Base-by-base conservation (phyloP, 2,113 vertebrate species). In the Oxyura jamaicensis region DNA sequence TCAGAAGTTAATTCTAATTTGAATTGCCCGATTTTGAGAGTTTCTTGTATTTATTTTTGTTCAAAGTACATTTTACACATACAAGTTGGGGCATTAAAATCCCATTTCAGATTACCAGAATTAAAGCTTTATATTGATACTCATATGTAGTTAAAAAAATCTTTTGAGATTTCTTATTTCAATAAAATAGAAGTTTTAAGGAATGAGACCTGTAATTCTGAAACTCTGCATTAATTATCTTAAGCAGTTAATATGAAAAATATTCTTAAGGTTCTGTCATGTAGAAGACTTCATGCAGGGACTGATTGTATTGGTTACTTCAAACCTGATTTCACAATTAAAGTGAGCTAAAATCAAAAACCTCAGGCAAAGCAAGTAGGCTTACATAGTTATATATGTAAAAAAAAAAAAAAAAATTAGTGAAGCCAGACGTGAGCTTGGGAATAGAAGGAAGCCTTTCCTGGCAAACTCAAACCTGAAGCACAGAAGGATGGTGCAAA, bases 211-310 rank as follows among this genome's bases (percentile, higher is more conserved):
- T 80, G 14, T 67, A 23, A 60, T 87, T 83, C 69, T 82, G 67
- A 92, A 95, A 89, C 6, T 83, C 74, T 87, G 19, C 58, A 36
- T 75, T 90, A 87, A 73, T 62, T 84, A 62, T 28, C 33, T 69
- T 81, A 48, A 87, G 35, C 53, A 68, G 31, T 91, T 92, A 78
- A 35, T 71, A 68, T 33, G 46, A 59, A 53, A 26, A 72, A 52
- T 88, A 80, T 83, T 76, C 14, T 14, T 87, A 41, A 86, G 59
- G 16, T 69, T 79, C 29, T 13, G 10, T 79, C 35, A 41, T 25
- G 8, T 48, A 66, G 55, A 65, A 71, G 41, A 74, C 44, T 59
- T 80, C 12, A 41, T 15, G 12, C 33, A 87, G 39, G 46, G 74
- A 77, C 17, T 63, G 65, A 50, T 55, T 67, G 11, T 67, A 33